Evolutionary conservation across 1,140 invertebrate species (phyloP).

Genomic region (Lepeophtheirus salmonis): DNA sequence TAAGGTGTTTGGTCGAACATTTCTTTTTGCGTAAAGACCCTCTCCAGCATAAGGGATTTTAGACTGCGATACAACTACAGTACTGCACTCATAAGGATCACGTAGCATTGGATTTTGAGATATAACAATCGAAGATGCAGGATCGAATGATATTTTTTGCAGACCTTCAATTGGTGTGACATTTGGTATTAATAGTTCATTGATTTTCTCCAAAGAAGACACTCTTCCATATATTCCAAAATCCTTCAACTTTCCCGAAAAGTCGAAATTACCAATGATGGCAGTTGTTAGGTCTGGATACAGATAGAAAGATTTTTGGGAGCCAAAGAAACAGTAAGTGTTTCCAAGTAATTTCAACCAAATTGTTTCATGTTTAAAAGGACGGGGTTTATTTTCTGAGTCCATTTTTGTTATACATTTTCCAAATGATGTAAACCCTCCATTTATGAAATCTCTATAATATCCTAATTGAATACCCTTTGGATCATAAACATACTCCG

Average conservation of each 20-base stretch:
- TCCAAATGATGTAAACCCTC: background rate
- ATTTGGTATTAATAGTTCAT: background rate
- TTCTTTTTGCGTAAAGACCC: constrained; percentile 11
- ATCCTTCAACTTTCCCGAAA: background rate
- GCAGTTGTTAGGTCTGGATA: background rate
- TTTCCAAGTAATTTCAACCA: constrained; percentile 2
- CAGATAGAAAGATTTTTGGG: background rate
- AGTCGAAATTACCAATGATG: background rate
- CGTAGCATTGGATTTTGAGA: background rate
- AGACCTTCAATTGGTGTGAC: background rate
- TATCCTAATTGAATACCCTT: background rate
- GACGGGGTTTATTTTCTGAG: background rate
- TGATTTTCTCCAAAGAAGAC: background rate
- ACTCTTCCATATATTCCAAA: background rate
- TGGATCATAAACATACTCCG: background rate
- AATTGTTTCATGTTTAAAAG: background rate
- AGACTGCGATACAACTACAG: constrained; percentile 7
- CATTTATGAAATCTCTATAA: background rate
- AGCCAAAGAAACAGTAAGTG: background rate
- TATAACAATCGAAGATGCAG: background rate
- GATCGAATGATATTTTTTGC: background rate
- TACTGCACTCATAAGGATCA: constrained; percentile 8
- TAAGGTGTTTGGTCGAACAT: background rate
- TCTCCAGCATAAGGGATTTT: constrained; percentile 13
- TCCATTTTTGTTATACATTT: background rate